Evolutionary conservation across 2,113 vertebrate genomes (phyloP).

Genomic region (Anolis sagrei): DNA sequence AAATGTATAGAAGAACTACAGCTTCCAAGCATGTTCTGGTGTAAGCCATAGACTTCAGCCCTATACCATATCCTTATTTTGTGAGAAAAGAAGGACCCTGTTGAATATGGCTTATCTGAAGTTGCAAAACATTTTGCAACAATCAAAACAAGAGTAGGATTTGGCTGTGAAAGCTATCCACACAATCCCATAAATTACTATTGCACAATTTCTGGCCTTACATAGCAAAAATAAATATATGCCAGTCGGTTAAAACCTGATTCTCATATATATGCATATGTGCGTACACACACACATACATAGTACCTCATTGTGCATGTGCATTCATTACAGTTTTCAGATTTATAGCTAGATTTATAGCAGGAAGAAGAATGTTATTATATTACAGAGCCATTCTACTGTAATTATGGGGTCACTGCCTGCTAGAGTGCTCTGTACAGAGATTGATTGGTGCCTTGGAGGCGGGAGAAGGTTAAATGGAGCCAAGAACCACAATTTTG

Average conservation of each 20-base stretch:
- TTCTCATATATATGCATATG: neutral
- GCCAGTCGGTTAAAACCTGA: neutral
- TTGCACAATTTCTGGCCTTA: neutral
- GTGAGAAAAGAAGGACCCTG: neutral
- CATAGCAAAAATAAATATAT: conserved; percentile 15
- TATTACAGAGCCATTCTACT: conserved; percentile 18
- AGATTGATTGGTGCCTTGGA: conserved; percentile 9
- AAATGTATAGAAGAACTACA: neutral
- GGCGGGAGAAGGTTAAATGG: conserved; percentile 15
- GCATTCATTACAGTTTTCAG: neutral
- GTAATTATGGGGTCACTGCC: conserved; percentile 14
- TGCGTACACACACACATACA: no score
- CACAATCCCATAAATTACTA: conserved; percentile 2
- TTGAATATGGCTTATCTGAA: conserved; percentile 17
- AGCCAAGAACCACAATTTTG: neutral
- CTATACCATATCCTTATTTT: neutral
- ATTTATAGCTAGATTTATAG: neutral
- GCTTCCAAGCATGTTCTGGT: neutral
- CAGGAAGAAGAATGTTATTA: neutral
- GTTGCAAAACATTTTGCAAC: neutral
- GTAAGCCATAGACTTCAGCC: neutral
- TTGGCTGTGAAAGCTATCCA: conserved; percentile 10
- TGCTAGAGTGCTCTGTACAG: neutral
- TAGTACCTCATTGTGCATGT: neutral
- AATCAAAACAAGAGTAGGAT: conserved; percentile 12